phyloP scores from a whole-genome alignment of 2,888 invertebrate species.

The Ornithoptera alexandrae region DNA sequence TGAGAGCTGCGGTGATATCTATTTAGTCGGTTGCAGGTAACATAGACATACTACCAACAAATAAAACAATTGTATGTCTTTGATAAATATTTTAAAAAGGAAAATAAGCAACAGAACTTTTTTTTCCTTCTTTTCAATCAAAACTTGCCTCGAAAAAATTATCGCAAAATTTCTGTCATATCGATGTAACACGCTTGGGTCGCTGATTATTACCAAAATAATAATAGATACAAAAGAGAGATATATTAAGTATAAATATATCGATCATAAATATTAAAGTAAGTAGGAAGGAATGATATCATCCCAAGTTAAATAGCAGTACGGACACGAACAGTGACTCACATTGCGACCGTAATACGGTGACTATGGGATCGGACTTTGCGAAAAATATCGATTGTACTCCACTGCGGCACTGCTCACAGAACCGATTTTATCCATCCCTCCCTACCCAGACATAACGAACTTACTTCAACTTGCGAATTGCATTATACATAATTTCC shows the following conservation, averaged over 20 bases:
- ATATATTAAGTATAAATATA: neutral
- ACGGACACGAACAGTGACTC: conserved; percentile 9
- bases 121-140: too few species aligned
- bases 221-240: too few species aligned
- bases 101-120: too few species aligned
- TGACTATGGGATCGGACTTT: conserved; percentile 4
- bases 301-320: conserved; percentile 7
- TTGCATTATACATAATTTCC: neutral
- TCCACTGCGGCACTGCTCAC: conserved; percentile 16
- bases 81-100: too few species aligned
- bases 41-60: too few species aligned
- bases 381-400: conserved; percentile 22
- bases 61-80: too few species aligned
- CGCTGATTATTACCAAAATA: too few species aligned
- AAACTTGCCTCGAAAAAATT: too few species aligned
- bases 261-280: conserved; percentile 1
- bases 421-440: conserved; percentile 1
- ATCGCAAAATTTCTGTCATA: too few species aligned
- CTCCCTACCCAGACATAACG: neutral
- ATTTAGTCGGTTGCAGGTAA: too few species aligned
- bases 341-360: conserved; percentile 2
- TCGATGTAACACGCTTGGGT: too few species aligned
- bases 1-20: too few species aligned
- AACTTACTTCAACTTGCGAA: neutral
- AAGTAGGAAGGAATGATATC: conserved; percentile 10